phyloP scores from a whole-genome alignment of 2,113 vertebrate genomes.

The Perccottus glenii region DNA sequence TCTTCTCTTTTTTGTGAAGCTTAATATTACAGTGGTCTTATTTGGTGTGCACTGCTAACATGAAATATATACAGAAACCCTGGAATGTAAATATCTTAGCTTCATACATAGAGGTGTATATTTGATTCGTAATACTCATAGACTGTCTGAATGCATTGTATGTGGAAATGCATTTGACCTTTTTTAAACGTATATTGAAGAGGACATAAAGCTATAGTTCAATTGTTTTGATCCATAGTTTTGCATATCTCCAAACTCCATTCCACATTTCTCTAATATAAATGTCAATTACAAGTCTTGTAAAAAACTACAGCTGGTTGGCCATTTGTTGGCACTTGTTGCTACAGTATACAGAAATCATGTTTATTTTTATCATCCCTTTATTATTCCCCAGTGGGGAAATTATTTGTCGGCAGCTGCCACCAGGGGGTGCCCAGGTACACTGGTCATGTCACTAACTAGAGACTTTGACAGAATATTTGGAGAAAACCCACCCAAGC shows the following conservation, averaged over 20 bases:
- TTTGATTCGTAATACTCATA: neutral
- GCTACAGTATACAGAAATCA: too few species aligned
- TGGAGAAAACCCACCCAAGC: too few species aligned
- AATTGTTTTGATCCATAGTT: neutral
- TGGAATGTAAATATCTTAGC: slow-evolving; percentile 6
- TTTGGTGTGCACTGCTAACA: slow-evolving; percentile 18
- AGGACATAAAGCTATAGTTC: neutral
- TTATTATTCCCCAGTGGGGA: neutral
- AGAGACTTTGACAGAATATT: too few species aligned
- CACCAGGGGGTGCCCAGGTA: too few species aligned
- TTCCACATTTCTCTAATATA: too few species aligned
- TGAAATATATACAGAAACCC: slow-evolving; percentile 13
- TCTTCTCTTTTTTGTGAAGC: neutral
- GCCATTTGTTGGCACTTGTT: neutral
- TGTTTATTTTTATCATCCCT: too few species aligned
- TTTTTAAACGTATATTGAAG: neutral
- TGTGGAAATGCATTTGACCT: neutral
- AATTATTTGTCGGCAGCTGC: too few species aligned
- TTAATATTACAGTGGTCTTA: slow-evolving; percentile 11
- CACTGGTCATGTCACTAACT: too few species aligned
- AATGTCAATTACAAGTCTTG: too few species aligned
- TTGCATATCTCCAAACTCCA: neutral
- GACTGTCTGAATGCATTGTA: neutral
- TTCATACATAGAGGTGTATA: slow-evolving; percentile 12
- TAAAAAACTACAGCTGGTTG: neutral